phyloP scores from a whole-genome alignment of 2,888 invertebrate genomes.

The Hirtodrosophila confusa region DNA sequence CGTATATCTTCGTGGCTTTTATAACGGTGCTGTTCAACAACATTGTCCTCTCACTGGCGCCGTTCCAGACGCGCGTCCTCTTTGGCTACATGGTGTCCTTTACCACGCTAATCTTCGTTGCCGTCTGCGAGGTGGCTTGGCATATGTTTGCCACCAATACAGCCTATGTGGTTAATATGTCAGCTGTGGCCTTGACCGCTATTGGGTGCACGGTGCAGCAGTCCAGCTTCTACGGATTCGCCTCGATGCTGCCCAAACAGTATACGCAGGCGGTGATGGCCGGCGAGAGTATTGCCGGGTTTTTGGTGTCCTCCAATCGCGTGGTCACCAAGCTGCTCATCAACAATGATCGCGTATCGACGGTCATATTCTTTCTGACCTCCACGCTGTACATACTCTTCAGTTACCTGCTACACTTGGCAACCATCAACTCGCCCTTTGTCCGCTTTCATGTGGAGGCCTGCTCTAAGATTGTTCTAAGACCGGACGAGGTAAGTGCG shows the following conservation, averaged over 20 bases:
- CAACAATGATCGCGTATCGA: constrained; percentile 91
- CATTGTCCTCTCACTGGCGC: constrained; percentile 91
- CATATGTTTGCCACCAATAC: constrained; percentile 91
- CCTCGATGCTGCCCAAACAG: constrained; percentile 93
- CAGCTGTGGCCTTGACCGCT: constrained; percentile 93
- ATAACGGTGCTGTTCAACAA: constrained; percentile 94
- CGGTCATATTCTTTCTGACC: constrained; percentile 93
- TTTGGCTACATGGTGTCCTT: constrained; percentile 94
- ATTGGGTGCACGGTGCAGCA: constrained; percentile 96
- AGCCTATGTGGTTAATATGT: constrained; percentile 92
- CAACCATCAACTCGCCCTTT: constrained; percentile 91
- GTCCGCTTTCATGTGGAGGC: constrained; percentile 93
- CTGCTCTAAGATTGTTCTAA: constrained; percentile 91
- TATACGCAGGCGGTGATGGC: constrained; percentile 98
- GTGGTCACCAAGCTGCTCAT: constrained; percentile 92
- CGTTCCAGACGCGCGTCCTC: constrained; percentile 92
- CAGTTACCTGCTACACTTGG: constrained; percentile 91
- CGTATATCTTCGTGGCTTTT: constrained; percentile 95
- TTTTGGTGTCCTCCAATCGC: constrained; percentile 93
- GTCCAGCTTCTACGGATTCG: constrained; percentile 97
- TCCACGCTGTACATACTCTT: constrained; percentile 90
- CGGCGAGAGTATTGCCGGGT: constrained; percentile 94
- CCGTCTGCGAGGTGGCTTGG: constrained; percentile 94
- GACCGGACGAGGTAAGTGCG: constrained; percentile 90
- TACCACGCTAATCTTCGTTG: constrained; percentile 91